phyloP scores from a whole-genome alignment of 2,113 vertebrate species.

The Stercorarius parasiticus region DNA sequence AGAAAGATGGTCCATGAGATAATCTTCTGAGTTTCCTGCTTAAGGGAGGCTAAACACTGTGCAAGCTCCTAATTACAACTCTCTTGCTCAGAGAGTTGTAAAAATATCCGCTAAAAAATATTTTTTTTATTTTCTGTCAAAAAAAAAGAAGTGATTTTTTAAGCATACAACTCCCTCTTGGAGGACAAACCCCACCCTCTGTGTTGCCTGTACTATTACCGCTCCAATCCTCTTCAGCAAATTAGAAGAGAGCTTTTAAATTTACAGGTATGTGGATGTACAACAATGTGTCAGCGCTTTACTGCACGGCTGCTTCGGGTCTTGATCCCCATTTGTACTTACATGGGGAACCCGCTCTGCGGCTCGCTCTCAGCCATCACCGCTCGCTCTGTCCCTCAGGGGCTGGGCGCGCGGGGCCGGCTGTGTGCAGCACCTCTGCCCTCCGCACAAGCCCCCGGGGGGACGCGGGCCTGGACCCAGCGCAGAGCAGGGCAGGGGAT shows the following conservation, averaged over 20 bases:
- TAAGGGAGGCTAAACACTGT: background rate
- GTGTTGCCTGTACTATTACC: background rate
- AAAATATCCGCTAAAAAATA: background rate
- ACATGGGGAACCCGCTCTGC: background rate
- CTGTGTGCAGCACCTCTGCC: rapidly evolving
- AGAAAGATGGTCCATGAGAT: background rate
- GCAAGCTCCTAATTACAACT: background rate
- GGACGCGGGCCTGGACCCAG: rapidly evolving
- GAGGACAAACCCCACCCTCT: background rate
- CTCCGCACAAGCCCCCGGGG: rapidly evolving
- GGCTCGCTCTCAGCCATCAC: rapidly evolving
- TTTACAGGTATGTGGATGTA: rapidly evolving
- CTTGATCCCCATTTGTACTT: background rate
- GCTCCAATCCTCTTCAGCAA: background rate
- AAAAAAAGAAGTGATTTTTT: background rate
- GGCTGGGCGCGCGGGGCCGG: background rate
- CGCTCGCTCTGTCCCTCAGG: rapidly evolving
- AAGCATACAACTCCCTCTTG: background rate
- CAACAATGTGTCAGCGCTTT: rapidly evolving
- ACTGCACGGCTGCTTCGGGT: rapidly evolving
- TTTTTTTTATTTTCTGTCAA: background rate
- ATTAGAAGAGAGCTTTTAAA: background rate
- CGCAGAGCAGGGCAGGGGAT: background rate
- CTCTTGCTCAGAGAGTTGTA: background rate
- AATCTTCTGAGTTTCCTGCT: background rate